These are phyloP conservation scores for zebrafish (Danio rerio) DNA, from an alignment of 2,113 vertebrate genomes.

Conservation along the genomic window GRCz12tu NC_133185.1:38873501-38874000, in stretches of 20 bases:
- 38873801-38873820: constrained; percentile 81
- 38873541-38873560: no score
- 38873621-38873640: no score
- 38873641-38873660: no score
- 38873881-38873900: neutral
- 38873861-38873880: constrained; percentile 9
- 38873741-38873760: constrained; percentile 81
- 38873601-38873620: no score
- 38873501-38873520: no score
- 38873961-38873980: constrained; percentile 80
- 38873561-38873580: no score
- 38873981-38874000: constrained; percentile 74
- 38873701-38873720: neutral
- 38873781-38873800: constrained; percentile 73
- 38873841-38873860: neutral
- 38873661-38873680: no score
- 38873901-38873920: constrained; percentile 74
- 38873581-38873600: no score
- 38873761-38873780: constrained; percentile 76
- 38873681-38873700: no score
- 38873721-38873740: constrained; percentile 32
- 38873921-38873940: constrained; percentile 80
- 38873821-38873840: constrained; percentile 68
- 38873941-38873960: constrained; percentile 81
- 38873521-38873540: no score